phyloP scores from a whole-genome alignment of 1,140 invertebrate genomes.

The Heliothis virescens region DNA sequence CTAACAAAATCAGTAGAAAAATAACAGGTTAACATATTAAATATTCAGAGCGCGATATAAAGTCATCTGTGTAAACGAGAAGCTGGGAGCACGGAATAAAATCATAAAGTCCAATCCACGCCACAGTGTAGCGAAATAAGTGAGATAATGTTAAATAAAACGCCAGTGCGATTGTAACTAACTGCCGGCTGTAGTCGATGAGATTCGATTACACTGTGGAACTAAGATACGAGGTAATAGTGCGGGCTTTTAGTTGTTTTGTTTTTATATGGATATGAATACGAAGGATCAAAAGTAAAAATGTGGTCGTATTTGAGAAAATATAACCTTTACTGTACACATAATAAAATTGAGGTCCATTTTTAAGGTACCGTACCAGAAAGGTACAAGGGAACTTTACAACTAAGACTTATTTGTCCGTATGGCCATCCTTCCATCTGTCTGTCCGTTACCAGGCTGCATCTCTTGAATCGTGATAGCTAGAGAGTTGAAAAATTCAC shows the following conservation, averaged over 20 bases:
- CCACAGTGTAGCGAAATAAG: constrained; percentile 40
- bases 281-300: no score
- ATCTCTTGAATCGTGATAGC: no score
- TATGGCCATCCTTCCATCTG: no score
- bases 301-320: no score
- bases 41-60: constrained; percentile 21
- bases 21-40: constrained; percentile 35
- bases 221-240: constrained; percentile 15
- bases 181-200: constrained; percentile 18
- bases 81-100: constrained; percentile 21
- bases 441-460: no score
- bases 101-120: constrained; percentile 39
- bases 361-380: no score
- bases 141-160: constrained; percentile 44
- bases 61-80: constrained; percentile 38
- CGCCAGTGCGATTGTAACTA: constrained; percentile 39
- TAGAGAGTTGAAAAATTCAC: no score
- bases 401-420: no score
- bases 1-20: constrained; percentile 5
- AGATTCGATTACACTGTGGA: constrained; percentile 33
- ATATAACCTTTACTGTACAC: no score
- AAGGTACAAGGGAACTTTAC: no score
- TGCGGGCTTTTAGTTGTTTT: neutral
- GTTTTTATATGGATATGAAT: neutral
- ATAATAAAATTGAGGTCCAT: no score